Evolutionary conservation across 2,797 vertebrate species (phyloP), one percentile per base, ranked within the genome.

Genomic region (Coracias cyanogaster): DNA sequence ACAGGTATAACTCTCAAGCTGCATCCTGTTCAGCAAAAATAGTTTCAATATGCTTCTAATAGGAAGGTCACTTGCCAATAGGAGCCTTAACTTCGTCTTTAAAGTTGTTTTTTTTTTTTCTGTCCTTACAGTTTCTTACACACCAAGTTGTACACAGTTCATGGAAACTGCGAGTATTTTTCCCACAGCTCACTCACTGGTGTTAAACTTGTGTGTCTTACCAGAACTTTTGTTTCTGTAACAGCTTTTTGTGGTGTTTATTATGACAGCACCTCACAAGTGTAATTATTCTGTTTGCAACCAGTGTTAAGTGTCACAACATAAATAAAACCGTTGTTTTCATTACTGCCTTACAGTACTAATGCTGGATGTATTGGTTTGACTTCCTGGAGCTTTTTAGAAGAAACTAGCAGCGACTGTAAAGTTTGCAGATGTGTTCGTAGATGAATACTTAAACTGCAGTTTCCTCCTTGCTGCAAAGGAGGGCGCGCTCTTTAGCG

Each of bases 211-310:
- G 39, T 92, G 2, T 67, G 51, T 82, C 43, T 80, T 80, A 62
- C 35, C 33, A 70, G 58, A 73, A 43, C 28, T 66, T 43, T 61
- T 87, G 52, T 90, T 91, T 89, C 66, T 94, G 90, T 96, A 93
- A 86, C 28, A 57, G 67, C 17, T 73, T 91, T 73, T 64, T 85
- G 91, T 91, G 89, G 86, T 73, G 31, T 70, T 89, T 41, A 41
- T 48, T 26, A 66, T 43, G 46, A 66, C 82, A 48, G 43, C 95
- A 87, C 82, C 69, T 89, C 79, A 82, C 82, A 45, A 77, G 61
- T 92, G 92, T 94, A 87, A 90, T 83, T 64, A 37, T 37, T 86
- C 74, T 96, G 73, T 96, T 90, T 79, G 78, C 84, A 94, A 92
- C 45, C 64, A 64, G 67, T 91, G 60, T 87, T 80, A 60, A 95